Evolutionary conservation across 2,888 invertebrate species (phyloP).

Genomic region (Ptychoptera albimana): DNA sequence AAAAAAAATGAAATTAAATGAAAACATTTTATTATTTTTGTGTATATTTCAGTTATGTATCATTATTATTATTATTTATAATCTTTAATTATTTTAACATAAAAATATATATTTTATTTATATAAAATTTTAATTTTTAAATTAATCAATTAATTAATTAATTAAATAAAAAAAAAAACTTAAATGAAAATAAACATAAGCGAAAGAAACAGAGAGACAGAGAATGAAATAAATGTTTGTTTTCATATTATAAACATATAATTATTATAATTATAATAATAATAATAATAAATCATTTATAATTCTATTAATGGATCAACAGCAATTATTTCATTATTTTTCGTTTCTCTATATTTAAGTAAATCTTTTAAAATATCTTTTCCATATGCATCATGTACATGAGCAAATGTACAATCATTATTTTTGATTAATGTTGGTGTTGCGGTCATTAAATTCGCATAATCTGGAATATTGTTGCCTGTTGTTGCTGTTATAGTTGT

Average conservation of each 20-base stretch:
- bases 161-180: too few relatives aligned
- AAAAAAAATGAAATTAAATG: too few relatives aligned
- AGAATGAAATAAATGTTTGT: too few relatives aligned
- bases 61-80: too few relatives aligned
- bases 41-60: too few relatives aligned
- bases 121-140: too few relatives aligned
- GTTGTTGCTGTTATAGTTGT: slow-evolving; percentile 5
- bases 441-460: background rate
- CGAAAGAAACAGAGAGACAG: too few relatives aligned
- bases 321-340: slow-evolving; percentile 11
- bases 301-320: slow-evolving; percentile 23
- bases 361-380: slow-evolving; percentile 21
- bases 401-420: slow-evolving; percentile 9
- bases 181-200: too few relatives aligned
- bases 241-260: slow-evolving; percentile 3
- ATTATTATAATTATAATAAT: slow-evolving; percentile 10
- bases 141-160: too few relatives aligned
- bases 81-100: too few relatives aligned
- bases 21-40: too few relatives aligned
- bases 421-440: background rate
- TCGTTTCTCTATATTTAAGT: slow-evolving; percentile 17
- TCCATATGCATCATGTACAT: slow-evolving; percentile 21
- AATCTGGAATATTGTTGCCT: background rate
- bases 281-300: slow-evolving; percentile 14
- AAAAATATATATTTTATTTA: too few relatives aligned